Percentiles rank a stretch among this genome's conserved stretches.
Evolutionary conservation across 2,888 invertebrate genomes (phyloP).

Genomic region (Disparrhopalites patrizii): DNA sequence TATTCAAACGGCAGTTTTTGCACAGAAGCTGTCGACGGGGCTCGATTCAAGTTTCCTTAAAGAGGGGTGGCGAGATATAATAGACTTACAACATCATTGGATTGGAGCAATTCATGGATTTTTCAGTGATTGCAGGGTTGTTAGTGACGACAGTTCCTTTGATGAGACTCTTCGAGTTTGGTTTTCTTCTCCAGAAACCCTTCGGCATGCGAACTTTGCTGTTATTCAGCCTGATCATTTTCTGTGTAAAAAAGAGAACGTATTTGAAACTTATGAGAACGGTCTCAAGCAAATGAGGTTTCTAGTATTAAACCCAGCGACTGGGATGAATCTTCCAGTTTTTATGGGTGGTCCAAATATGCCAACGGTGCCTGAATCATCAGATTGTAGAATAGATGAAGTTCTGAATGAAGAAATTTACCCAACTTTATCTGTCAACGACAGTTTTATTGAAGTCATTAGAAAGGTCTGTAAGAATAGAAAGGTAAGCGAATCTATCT

Average conservation of each 20-base stretch:
- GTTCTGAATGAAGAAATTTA: constrained; percentile 58
- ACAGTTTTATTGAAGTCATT: constrained; percentile 9
- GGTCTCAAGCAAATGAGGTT: constrained; percentile 43
- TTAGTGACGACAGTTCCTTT: constrained; percentile 46
- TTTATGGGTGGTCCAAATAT: constrained; percentile 51
- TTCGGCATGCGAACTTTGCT: constrained; percentile 67
- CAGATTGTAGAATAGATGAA: constrained; percentile 69
- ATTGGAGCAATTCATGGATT: constrained; percentile 81
- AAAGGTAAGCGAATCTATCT: constrained; percentile 17
- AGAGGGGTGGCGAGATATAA: constrained; percentile 78
- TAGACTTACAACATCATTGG: constrained; percentile 81
- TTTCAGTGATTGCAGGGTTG: constrained; percentile 63
- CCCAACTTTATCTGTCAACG: constrained; percentile 11
- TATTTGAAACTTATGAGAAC: constrained; percentile 26
- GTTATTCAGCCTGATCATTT: constrained; percentile 60
- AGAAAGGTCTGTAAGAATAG: constrained; percentile 10
- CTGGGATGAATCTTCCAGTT: constrained; percentile 61
- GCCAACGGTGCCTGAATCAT: constrained; percentile 57
- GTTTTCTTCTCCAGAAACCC: constrained; percentile 69
- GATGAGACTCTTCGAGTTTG: constrained; percentile 60
- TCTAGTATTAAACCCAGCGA: constrained; percentile 64
- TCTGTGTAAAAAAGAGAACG: constrained; percentile 52
- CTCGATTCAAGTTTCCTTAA: constrained; percentile 50
- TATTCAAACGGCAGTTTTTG: constrained; percentile 79
- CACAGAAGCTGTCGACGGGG: constrained; percentile 58